Evolutionary conservation across 1,140 invertebrate genomes (phyloP).

Genomic region (Adoxophyes honmai): DNA sequence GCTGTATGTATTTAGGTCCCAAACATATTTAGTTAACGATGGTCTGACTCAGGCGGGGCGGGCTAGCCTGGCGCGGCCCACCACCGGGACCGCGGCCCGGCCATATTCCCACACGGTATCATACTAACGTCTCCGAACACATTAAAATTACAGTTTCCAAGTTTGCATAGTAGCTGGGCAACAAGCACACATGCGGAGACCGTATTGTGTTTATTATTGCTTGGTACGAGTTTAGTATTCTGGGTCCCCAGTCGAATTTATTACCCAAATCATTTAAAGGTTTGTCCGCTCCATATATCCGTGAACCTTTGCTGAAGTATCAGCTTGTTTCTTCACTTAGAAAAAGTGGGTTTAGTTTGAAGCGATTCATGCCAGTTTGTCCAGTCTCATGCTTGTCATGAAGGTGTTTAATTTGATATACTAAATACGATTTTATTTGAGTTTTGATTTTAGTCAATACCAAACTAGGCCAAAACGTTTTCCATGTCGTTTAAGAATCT

Average conservation of each 20-base stretch:
- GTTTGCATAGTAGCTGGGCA: slow-evolving; percentile 59
- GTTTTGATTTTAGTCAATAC: too few relatives aligned
- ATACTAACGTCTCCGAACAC: slow-evolving; percentile 57
- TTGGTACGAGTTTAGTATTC: slow-evolving; percentile 49
- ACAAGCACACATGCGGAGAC: slow-evolving; percentile 51
- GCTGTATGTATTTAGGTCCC: not conserved
- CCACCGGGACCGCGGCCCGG: slow-evolving; percentile 27
- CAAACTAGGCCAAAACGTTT: too few relatives aligned
- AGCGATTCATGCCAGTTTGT: too few relatives aligned
- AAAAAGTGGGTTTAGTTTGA: too few relatives aligned
- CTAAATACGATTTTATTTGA: too few relatives aligned
- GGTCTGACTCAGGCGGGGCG: not conserved
- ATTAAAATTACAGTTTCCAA: slow-evolving; percentile 74
- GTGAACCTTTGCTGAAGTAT: too few relatives aligned
- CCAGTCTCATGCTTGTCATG: too few relatives aligned
- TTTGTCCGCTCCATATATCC: not conserved
- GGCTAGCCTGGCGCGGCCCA: slow-evolving; percentile 8
- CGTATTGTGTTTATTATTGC: slow-evolving; percentile 64
- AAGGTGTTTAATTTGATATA: too few relatives aligned
- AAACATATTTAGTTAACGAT: slow-evolving; percentile 3
- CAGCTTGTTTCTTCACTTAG: too few relatives aligned
- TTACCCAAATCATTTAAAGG: slow-evolving; percentile 44
- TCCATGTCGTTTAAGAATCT: too few relatives aligned
- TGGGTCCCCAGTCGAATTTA: slow-evolving; percentile 66
- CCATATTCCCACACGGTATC: slow-evolving; percentile 43